These are phyloP conservation scores for Sycobia sp. DNA, from an alignment of 1,140 invertebrate species.

Conservation along the genomic window DNA sequence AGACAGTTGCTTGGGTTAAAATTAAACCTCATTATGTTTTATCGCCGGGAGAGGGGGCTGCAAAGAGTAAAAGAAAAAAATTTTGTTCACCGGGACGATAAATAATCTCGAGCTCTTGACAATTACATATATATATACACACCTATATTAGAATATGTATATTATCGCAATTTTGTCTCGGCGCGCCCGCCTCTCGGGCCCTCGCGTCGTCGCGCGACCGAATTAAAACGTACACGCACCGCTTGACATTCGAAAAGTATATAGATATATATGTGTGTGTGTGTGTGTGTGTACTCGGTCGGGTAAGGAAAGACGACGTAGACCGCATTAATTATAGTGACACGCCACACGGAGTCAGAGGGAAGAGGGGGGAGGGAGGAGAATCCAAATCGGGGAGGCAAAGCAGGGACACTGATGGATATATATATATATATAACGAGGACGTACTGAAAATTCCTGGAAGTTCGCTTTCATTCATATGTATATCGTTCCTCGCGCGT, in stretches of 20 bases:
- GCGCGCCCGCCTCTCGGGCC: too few species aligned
- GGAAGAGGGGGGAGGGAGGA: neutral
- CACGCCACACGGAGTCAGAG: neutral
- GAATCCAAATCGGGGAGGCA: too few species aligned
- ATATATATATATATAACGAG: too few species aligned
- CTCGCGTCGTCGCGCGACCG: too few species aligned
- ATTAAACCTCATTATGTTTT: conserved; percentile 16
- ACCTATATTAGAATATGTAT: too few species aligned
- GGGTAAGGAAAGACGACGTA: neutral
- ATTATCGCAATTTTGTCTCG: too few species aligned
- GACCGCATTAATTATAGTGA: conserved; percentile 18
- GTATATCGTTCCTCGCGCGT: conserved; percentile 36
- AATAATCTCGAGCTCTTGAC: neutral
- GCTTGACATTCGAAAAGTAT: too few species aligned
- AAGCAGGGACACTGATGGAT: too few species aligned
- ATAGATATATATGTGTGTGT: neutral
- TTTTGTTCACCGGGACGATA: neutral
- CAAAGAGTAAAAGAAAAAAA: neutral
- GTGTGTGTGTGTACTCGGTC: neutral
- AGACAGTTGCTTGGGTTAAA: too few species aligned
- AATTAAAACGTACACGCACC: conserved; percentile 12
- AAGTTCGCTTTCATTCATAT: conserved; percentile 46
- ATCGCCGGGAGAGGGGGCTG: too few species aligned
- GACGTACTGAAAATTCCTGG: conserved; percentile 35
- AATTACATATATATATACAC: too few species aligned